These are phyloP conservation scores for Heteromormyrus szaboi DNA, from an alignment of 2,797 vertebrate genomes.

Conservation along the genomic window DNA sequence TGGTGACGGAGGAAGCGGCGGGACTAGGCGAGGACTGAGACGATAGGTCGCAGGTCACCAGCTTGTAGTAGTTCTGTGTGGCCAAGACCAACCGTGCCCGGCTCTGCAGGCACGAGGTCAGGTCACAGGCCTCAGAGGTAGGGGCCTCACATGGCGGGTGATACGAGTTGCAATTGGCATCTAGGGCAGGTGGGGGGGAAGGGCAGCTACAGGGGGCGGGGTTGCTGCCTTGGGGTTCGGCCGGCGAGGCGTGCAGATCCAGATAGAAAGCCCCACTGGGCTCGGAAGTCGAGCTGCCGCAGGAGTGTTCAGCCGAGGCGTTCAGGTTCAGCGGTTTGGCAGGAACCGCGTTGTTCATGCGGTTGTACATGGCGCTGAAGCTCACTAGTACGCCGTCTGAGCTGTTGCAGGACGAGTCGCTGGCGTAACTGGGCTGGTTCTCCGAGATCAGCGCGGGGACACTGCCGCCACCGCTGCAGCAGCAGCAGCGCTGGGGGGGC, in stretches of 20 bases:
- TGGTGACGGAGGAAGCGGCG: constrained; percentile 80
- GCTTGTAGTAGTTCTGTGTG: constrained; percentile 97
- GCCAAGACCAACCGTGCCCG: constrained; percentile 87
- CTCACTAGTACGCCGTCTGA: constrained; percentile 90
- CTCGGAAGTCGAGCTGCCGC: constrained; percentile 71
- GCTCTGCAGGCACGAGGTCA: constrained; percentile 86
- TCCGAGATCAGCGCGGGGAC: constrained; percentile 49
- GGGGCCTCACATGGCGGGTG: constrained; percentile 66
- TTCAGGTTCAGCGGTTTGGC: constrained; percentile 67
- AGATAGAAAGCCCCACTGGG: constrained; percentile 81
- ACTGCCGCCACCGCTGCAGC: constrained; percentile 52
- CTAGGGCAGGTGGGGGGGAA: constrained; percentile 73
- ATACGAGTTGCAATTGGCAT: constrained; percentile 93
- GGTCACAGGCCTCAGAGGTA: constrained; percentile 56
- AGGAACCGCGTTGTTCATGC: constrained; percentile 71
- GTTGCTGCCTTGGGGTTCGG: constrained; percentile 57
- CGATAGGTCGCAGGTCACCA: constrained; percentile 93
- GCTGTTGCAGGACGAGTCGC: constrained; percentile 95
- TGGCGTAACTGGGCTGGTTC: constrained; percentile 77
- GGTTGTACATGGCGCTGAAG: constrained; percentile 93
- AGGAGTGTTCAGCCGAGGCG: constrained; percentile 69
- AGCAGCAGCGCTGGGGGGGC: constrained; percentile 56
- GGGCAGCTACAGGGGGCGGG: constrained; percentile 57
- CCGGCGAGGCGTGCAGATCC: constrained; percentile 85
- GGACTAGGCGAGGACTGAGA: constrained; percentile 93